These are phyloP conservation scores for Ancistrus triradiatus DNA, from an alignment of 2,113 vertebrate genomes.

Conservation along the genomic window DNA sequence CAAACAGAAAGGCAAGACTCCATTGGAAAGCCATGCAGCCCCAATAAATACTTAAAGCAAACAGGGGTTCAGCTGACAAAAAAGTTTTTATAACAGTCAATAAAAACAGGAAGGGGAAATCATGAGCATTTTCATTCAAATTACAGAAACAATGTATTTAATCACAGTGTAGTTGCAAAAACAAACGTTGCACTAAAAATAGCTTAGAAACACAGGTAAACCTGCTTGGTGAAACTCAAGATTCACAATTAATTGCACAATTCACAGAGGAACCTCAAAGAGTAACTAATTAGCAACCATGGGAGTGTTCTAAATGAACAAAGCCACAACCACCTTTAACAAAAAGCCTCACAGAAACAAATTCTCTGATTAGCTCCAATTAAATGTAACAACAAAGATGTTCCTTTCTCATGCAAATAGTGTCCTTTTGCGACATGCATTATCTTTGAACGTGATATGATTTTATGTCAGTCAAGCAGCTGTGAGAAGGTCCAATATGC, in stretches of 20 bases:
- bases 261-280: constrained; percentile 49
- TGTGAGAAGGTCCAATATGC: constrained; percentile 53
- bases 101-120: too few species aligned
- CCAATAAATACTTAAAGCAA: too few species aligned
- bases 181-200: background rate
- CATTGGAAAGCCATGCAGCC: too few species aligned
- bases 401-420: constrained; percentile 52
- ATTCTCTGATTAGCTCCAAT: constrained; percentile 68
- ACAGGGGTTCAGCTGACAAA: too few species aligned
- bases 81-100: too few species aligned
- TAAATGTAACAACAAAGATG: constrained; percentile 54
- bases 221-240: constrained; percentile 25
- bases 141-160: too few species aligned
- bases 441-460: constrained; percentile 36
- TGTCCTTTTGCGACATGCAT: constrained; percentile 46
- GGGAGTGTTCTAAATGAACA: constrained; percentile 62
- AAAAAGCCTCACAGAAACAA: constrained; percentile 42
- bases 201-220: constrained; percentile 26
- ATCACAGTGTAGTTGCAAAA: too few species aligned
- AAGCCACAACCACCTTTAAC: constrained; percentile 50
- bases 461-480: constrained; percentile 41
- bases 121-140: too few species aligned
- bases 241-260: constrained; percentile 62
- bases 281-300: constrained; percentile 63
- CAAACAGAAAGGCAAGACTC: too few species aligned